A percentile compares a stretch with the other conserved stretches of the same genome.
Evolutionary conservation across 2,888 invertebrate species (phyloP).

Genomic region (Melieria picta): DNA sequence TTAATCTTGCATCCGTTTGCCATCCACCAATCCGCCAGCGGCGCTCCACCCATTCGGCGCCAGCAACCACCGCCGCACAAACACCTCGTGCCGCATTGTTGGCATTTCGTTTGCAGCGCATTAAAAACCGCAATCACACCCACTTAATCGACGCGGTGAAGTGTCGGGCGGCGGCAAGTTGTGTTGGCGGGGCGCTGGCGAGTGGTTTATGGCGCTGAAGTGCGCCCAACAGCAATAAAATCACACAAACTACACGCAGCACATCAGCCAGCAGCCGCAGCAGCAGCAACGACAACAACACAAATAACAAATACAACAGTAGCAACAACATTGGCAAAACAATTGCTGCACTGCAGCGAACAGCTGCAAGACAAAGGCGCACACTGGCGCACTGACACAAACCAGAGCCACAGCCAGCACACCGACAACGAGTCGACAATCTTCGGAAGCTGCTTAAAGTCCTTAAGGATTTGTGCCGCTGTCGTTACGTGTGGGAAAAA

Average conservation of each 20-base stretch:
- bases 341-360: background rate
- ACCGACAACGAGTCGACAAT: constrained; percentile 30
- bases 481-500: no score
- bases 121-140: constrained; percentile 32
- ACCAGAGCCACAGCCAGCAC: background rate
- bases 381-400: background rate
- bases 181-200: background rate
- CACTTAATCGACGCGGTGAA: constrained; percentile 24
- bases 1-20: constrained; percentile 45
- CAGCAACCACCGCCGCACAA: constrained; percentile 24
- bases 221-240: background rate
- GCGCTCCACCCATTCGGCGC: constrained; percentile 25
- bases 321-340: background rate
- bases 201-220: constrained; percentile 15
- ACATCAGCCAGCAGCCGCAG: background rate
- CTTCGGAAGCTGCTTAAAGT: constrained; percentile 57
- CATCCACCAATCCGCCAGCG: constrained; percentile 20
- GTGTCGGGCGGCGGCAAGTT: background rate
- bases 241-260: no score
- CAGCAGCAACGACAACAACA: background rate
- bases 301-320: background rate
- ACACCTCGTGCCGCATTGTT: constrained; percentile 23
- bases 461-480: constrained; percentile 51
- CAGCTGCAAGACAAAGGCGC: background rate
- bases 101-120: constrained; percentile 6